Evolutionary conservation across 2,888 invertebrate genomes (phyloP), one percentile per base, ranked within the genome.

Genomic region (Lissocephala sabroskyi): DNA sequence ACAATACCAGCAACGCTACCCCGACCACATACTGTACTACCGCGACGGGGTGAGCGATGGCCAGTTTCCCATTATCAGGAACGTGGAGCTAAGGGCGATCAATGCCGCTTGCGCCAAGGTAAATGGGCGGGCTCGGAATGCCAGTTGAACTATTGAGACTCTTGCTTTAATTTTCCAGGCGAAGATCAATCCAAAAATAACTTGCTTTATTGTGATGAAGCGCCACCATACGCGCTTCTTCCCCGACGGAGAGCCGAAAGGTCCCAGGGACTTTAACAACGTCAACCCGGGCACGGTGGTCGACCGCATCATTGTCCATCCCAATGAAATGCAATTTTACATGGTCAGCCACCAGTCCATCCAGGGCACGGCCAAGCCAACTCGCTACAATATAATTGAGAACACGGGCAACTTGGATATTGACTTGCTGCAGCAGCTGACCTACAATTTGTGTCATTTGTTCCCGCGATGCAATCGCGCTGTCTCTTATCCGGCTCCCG

Each of bases 11-110:
- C 79, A 79, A 0, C 26, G 26, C 1, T 71, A 76, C 30, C 85
- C 85, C 0, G 62, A 70, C 0, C 88, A 87, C 59, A 90, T 96
- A 41, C 88, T 92, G 37, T 92, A 94, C 49, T 92, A 91, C 82
- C 88, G 96, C 1, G 96, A 96, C 79, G 96, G 96, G 0, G 95
- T 96, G 0, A 92, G 93, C 0, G 95, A 96, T 73, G 94, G 95
- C 0, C 93, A 95, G 65, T 94, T 95, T 77, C 84, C 86, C 2
- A 86, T 88, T 80, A 89, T 90, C 65, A 65, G 70, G 48, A 46
- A 57, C 6, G 82, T 85, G 1, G 94, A 94, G 80, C 71, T 93
- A n/a, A 73, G 71, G 1, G 91, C 91, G 0, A 90, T 95, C 9
- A 86, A 91, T 75, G 84, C 85, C 33, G 97, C 97, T 1, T 94